A percentile compares a stretch with the other conserved stretches of the same genome.
Conservation (phyloP, 2,888 invertebrate species). For the Agrotis segetum region DNA sequence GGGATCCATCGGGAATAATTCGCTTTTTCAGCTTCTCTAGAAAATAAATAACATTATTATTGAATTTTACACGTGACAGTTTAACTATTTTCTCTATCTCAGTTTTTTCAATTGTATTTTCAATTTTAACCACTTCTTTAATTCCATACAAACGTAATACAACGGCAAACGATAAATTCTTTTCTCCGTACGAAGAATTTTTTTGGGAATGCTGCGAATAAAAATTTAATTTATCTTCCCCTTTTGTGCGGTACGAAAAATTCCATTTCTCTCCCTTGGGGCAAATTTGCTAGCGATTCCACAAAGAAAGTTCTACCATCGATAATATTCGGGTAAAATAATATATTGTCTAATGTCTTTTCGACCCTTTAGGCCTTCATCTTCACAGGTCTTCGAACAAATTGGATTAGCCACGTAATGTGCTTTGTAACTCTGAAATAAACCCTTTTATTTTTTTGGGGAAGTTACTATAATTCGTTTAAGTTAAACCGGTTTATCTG, state of each 20-base stretch:
- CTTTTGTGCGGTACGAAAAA: conserved; percentile 52
- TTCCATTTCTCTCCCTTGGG: conserved; percentile 52
- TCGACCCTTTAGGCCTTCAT: conserved; percentile 33
- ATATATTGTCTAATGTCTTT: conserved; percentile 53
- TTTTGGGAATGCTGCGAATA: conserved; percentile 43
- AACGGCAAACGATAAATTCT: conserved; percentile 44
- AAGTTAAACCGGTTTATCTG: conserved; percentile 1
- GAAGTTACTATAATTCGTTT: conserved; percentile 16
- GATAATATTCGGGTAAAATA: conserved; percentile 57
- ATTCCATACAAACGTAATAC: conserved; percentile 35
- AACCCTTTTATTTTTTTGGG: conserved; percentile 27
- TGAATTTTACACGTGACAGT: neutral
- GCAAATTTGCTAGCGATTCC: conserved; percentile 59
- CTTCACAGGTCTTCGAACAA: conserved; percentile 44
- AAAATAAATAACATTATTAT: neutral
- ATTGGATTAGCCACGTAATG: conserved; percentile 53
- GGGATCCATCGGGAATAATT: too few relatives aligned
- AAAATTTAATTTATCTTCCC: conserved; percentile 64
- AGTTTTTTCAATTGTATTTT: conserved; percentile 4
- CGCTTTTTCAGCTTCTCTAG: neutral
- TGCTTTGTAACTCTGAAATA: conserved; percentile 29
- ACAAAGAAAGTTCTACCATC: conserved; percentile 64
- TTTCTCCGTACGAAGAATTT: conserved; percentile 14
- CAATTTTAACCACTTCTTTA: conserved; percentile 45
- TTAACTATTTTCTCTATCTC: conserved; percentile 1